Evolutionary conservation across 2,113 vertebrate genomes (phyloP), one percentile per base, ranked within the genome.

Genomic region (Nycticebus coucang): DNA sequence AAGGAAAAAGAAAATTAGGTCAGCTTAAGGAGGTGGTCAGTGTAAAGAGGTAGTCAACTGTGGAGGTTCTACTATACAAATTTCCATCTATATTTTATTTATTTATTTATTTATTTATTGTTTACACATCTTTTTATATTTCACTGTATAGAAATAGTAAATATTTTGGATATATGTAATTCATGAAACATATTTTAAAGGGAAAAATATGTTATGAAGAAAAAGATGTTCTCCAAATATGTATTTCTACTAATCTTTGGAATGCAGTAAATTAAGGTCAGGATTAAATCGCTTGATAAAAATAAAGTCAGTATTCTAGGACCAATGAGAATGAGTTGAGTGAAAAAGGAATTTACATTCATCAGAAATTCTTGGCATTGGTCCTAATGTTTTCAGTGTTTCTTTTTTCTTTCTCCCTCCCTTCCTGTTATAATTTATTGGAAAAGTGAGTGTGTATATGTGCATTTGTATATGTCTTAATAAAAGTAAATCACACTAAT

Each of bases 211-310:
- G 57, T 30, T 83, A 7, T 45, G 62, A 62, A 90, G 35, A 35
- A 95, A 62, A 71, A 95, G 53, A 41, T 57, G 37, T 68, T 83
- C 96, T 68, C 50, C 37, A 97, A 96, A 41, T 41, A 97, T 35
- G 14, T 71, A 82, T 97, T 98, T 89, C 55, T 75, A 88, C 9
- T 96, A 91, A 97, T 93, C n/a, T 74, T 87, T 82, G 35, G 21
- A 17, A 81, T 60, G 87, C 77, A 95, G 94, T 45, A 21, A 93
- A 53, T 5, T 50, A 59, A 96, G 10, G 66, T 87, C 21, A 66
- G 81, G 96, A 92, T 10, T 71, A 84, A 72, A 71, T 89, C 8
- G 79, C 21, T 75, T 75, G 80, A 15, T 93, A 97, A 69, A 74
- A 82, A 82, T 84, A 22, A 97, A 81, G 74, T 71, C 11, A 88